Evolutionary conservation across 2,797 vertebrate species (phyloP).

Genomic region (Rallus crepitans): DNA sequence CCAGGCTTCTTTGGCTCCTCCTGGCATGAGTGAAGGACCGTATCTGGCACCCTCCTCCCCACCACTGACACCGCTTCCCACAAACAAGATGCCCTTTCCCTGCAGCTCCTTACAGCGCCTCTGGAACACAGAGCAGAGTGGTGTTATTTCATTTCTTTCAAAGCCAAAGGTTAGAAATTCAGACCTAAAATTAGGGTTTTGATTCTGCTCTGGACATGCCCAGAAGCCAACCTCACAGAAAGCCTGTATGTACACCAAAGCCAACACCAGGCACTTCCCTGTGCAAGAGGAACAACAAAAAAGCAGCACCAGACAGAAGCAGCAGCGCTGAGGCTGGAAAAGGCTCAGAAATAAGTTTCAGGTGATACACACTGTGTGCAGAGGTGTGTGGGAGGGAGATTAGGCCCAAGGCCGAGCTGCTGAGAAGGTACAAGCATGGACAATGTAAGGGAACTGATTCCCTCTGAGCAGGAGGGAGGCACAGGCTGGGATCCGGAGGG

Average conservation of each 20-base stretch:
- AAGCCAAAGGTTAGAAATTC: neutral
- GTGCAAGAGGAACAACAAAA: neutral
- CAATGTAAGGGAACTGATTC: neutral
- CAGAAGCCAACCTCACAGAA: neutral
- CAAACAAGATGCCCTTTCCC: conserved; percentile 91
- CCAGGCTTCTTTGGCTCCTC: conserved; percentile 96
- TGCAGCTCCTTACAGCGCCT: conserved; percentile 90
- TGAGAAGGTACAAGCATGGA: neutral
- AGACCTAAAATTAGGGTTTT: neutral
- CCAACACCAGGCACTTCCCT: conserved; percentile 5
- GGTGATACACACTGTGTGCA: neutral
- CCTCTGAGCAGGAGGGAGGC: neutral
- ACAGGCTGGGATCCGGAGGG: neutral
- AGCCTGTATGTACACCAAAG: neutral
- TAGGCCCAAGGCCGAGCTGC: neutral
- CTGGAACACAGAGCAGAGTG: conserved; percentile 75
- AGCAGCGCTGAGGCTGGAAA: neutral
- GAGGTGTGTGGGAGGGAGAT: conserved; percentile 1
- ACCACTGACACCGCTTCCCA: conserved; percentile 96
- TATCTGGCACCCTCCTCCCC: conserved; percentile 96
- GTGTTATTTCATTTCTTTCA: neutral
- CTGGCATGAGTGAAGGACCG: conserved; percentile 97
- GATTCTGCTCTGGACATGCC: neutral
- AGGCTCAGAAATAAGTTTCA: neutral
- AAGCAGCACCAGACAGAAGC: neutral